phyloP scores from a whole-genome alignment of 2,113 vertebrate genomes.

The Otolemur garnettii region DNA sequence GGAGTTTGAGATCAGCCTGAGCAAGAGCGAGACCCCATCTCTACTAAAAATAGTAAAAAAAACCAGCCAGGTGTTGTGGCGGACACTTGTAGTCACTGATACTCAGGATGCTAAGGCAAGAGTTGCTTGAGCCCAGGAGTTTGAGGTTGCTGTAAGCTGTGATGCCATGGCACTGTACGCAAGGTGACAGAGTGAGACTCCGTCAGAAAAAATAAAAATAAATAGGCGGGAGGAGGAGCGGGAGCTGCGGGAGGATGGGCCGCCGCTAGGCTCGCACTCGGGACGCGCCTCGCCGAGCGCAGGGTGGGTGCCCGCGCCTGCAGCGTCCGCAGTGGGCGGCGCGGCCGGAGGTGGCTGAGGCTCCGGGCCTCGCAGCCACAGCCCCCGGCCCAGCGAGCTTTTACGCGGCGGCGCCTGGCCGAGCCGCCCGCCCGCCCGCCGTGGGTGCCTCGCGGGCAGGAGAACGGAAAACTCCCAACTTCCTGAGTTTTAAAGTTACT shows the following conservation, averaged over 20 bases:
- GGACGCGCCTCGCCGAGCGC: slow-evolving; percentile 50
- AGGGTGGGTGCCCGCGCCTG: slow-evolving; percentile 37
- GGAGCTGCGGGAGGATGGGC: slow-evolving; percentile 52
- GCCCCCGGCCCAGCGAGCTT: slow-evolving; percentile 55
- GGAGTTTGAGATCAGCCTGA: no score
- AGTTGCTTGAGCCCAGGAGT: no score
- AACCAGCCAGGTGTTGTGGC: no score
- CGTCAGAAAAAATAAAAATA: no score
- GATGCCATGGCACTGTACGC: no score
- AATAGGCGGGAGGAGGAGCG: slow-evolving; percentile 74
- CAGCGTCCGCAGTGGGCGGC: slow-evolving; percentile 43
- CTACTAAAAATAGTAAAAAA: no score
- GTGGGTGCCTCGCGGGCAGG: neutral
- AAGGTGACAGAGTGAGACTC: no score
- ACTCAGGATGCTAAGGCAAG: no score
- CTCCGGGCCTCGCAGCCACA: slow-evolving; percentile 34
- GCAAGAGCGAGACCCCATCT: no score
- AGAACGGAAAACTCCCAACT: neutral
- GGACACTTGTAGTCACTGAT: no score
- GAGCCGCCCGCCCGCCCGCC: neutral
- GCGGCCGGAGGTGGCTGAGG: slow-evolving; percentile 67
- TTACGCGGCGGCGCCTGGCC: neutral
- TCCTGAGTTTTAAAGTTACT: slow-evolving; percentile 82
- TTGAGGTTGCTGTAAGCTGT: no score
- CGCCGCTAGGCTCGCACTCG: neutral